Percentiles rank a stretch among this genome's conserved stretches.
Evolutionary conservation across 2,888 invertebrate genomes (phyloP).

Genomic region (Morpho achilles): DNA sequence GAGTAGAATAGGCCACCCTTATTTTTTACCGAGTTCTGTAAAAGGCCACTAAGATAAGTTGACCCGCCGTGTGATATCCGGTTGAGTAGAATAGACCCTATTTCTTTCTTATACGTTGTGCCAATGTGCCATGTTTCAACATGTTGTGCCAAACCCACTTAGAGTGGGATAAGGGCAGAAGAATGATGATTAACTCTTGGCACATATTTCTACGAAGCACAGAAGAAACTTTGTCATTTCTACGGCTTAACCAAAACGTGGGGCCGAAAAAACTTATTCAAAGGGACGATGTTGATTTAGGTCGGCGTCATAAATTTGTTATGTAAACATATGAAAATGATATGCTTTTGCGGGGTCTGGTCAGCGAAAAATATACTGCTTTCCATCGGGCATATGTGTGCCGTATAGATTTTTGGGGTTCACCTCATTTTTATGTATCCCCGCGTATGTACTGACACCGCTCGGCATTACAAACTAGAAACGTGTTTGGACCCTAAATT

Average conservation of each 20-base stretch:
- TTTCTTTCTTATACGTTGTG: too few species aligned
- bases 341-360: constrained; percentile 30
- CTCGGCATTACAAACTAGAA: constrained; percentile 20
- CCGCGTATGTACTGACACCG: constrained; percentile 22
- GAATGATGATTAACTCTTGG: too few species aligned
- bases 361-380: constrained; percentile 21
- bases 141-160: too few species aligned
- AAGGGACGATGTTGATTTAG: constrained; percentile 51
- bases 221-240: constrained; percentile 15
- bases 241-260: constrained; percentile 18
- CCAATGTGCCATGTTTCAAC: too few species aligned
- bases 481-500: constrained; percentile 23
- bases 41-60: too few species aligned
- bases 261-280: constrained; percentile 19
- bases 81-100: too few species aligned
- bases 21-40: too few species aligned
- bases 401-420: constrained; percentile 18
- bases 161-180: too few species aligned
- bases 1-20: too few species aligned
- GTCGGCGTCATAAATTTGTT: constrained; percentile 55
- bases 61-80: too few species aligned
- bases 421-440: constrained; percentile 23
- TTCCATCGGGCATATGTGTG: constrained; percentile 10
- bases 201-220: neutral
- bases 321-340: constrained; percentile 53